These are phyloP conservation scores for Oryzias curvinotus DNA, from an alignment of 2,113 vertebrate species.

Conservation along the genomic window DNA sequence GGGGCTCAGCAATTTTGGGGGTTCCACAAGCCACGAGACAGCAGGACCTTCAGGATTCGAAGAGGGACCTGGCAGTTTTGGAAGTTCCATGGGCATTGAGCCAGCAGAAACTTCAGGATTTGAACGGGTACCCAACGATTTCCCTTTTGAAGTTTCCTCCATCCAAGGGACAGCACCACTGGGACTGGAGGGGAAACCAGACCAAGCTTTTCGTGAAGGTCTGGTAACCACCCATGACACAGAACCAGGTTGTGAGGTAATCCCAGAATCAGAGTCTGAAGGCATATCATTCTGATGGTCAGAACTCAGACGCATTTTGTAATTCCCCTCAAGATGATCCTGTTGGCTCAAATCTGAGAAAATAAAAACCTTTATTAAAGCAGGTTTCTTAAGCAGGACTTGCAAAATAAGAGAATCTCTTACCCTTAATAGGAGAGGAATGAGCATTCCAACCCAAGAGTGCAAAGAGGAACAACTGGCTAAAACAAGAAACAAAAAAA, in stretches of 20 bases:
- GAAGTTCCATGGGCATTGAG: not conserved
- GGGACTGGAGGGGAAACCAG: not conserved
- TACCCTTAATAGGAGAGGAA: conserved; percentile 33
- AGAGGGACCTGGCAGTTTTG: not conserved
- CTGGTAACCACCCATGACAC: conserved; percentile 1
- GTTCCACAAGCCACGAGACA: not conserved
- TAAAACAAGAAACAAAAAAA: conserved; percentile 21
- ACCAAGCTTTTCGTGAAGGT: not conserved
- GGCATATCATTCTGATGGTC: not conserved
- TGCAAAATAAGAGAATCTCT: not conserved
- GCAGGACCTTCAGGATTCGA: not conserved
- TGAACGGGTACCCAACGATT: rapidly evolving
- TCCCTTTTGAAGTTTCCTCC: not conserved
- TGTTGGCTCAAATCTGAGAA: not conserved
- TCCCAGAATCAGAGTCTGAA: not conserved
- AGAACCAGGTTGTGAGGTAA: not conserved
- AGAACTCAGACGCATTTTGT: not conserved
- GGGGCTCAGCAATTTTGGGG: not conserved
- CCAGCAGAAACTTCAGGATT: not conserved
- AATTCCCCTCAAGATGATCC: not conserved
- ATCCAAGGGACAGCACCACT: not conserved
- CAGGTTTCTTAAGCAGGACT: no score
- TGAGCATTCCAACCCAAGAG: conserved; percentile 22
- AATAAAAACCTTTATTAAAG: not conserved
- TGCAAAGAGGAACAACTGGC: conserved; percentile 38